phyloP scores from a whole-genome alignment of 2,888 invertebrate species.

The Dicyrtoma fusca region DNA sequence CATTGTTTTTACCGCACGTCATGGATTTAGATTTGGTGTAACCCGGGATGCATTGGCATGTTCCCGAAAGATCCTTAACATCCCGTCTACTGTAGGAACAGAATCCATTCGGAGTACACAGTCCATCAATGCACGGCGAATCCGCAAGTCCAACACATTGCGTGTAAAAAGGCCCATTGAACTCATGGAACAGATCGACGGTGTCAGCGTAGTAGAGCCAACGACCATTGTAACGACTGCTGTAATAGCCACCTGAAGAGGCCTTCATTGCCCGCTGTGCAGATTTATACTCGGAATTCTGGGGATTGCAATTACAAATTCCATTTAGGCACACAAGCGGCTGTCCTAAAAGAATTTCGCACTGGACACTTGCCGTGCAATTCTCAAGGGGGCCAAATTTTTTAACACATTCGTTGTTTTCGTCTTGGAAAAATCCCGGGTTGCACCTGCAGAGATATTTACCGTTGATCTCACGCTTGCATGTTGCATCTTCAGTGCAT shows the following conservation, averaged over 20 bases:
- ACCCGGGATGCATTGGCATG: conserved; percentile 6
- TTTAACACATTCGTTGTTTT: not conserved
- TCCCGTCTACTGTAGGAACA: conserved; percentile 25
- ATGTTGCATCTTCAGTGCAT: not conserved
- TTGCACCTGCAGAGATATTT: not conserved
- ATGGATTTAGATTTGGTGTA: not conserved
- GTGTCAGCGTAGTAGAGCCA: no score
- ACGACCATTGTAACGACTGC: no score
- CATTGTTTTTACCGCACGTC: not conserved
- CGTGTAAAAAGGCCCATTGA: not conserved
- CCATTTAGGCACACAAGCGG: not conserved
- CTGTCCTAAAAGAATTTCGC: not conserved
- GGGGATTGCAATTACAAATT: conserved; percentile 25
- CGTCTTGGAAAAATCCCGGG: not conserved
- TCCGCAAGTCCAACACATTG: conserved; percentile 24
- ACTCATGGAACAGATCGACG: conserved; percentile 17
- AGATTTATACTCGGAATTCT: conserved; percentile 1
- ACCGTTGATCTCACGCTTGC: not conserved
- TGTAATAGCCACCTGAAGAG: no score
- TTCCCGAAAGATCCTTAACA: conserved; percentile 14
- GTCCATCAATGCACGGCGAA: conserved; percentile 10
- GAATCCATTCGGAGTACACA: conserved; percentile 8
- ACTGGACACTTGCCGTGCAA: conserved; percentile 2
- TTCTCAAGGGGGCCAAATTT: not conserved
- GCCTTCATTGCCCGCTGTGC: not conserved